These are phyloP conservation scores for Hybos culiciformis DNA, from an alignment of 2,888 invertebrate genomes.

Conservation along the genomic window DNA sequence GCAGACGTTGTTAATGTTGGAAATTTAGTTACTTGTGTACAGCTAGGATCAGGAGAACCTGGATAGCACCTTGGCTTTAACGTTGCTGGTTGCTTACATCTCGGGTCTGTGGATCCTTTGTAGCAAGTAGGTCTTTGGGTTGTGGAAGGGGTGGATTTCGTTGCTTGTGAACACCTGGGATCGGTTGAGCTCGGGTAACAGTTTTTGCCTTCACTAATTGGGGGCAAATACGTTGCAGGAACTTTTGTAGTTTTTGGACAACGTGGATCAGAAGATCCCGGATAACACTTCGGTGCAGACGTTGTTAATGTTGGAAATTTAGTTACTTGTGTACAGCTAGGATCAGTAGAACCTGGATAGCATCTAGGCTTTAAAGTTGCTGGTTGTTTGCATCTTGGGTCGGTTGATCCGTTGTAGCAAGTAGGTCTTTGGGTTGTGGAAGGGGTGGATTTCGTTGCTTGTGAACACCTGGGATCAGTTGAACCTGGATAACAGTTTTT, in stretches of 20 bases:
- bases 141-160: conserved; percentile 23
- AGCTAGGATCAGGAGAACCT: conserved; percentile 18
- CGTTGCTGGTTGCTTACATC: conserved; percentile 23
- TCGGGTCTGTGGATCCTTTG: conserved; percentile 30
- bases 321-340: conserved; percentile 19
- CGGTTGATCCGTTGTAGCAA: conserved; percentile 21
- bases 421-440: conserved; percentile 8
- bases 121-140: conserved; percentile 22
- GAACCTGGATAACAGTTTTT: conserved; percentile 21
- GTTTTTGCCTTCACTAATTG: no score
- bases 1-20: conserved; percentile 21
- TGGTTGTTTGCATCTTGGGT: conserved; percentile 19
- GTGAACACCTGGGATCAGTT: conserved; percentile 25
- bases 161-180: conserved; percentile 28
- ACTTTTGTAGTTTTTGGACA: conserved; percentile 23
- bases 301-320: conserved; percentile 1
- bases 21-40: conserved; percentile 14
- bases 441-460: conserved; percentile 9
- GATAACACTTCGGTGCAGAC: conserved; percentile 20
- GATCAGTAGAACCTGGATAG: conserved; percentile 20
- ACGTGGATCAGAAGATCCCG: conserved; percentile 24
- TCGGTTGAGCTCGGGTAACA: conserved; percentile 26
- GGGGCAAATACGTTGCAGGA: conserved; percentile 5
- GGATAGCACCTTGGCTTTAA: conserved; percentile 14
- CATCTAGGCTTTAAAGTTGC: conserved; percentile 17